Evolutionary conservation across 2,113 vertebrate species (phyloP), one percentile per base, ranked within the genome.

Genomic region (Acanthochromis polyacanthus): DNA sequence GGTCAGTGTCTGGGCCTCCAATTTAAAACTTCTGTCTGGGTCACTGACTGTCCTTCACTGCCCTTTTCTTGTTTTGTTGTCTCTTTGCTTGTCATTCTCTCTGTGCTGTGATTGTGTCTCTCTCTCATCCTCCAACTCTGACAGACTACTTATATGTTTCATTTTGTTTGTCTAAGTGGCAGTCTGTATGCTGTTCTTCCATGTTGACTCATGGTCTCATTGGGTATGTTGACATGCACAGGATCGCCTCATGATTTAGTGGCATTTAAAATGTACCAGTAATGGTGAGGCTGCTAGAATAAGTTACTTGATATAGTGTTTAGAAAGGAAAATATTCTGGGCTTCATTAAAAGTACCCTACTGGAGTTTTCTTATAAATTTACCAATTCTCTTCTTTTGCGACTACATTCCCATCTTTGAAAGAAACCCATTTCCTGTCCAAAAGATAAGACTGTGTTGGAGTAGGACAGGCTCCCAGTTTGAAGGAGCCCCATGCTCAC

Each of bases 181-280:
- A 16, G 22, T 45, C 50, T 51, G 40, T 57, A 17, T 12, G 23
- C 48, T 51, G 28, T 59, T 61, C 12, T 15, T 7, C n/a, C 20
- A 19, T 45, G 23, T 60, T 52, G 17, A 57, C 48, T 48, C 23
- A 19, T 1, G 2, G 56, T 58, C 11, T 61, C 28, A 38, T 12
- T 19, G 32, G 57, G 19, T 25, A 45, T 70, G 71, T 84, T 78
- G 63, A 43, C 75, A 80, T 63, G 64, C 64, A 57, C 62, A 70
- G 22, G 38, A 66, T 43, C 46, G 32, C 38, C 38, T 40, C 32
- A 8, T 36, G 38, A 8, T 40, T 40, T 10, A 10, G 9, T 11
- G 38, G 10, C 38, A 30, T 30, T 30, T 5, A 30, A 5, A 30
- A 4, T 30, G 6, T 5, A 30, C 30, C 30, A 30, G 30, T 30